Evolutionary conservation across 1,140 invertebrate species (phyloP), one percentile per base, ranked within the genome.

Genomic region (Drosophila azteca): DNA sequence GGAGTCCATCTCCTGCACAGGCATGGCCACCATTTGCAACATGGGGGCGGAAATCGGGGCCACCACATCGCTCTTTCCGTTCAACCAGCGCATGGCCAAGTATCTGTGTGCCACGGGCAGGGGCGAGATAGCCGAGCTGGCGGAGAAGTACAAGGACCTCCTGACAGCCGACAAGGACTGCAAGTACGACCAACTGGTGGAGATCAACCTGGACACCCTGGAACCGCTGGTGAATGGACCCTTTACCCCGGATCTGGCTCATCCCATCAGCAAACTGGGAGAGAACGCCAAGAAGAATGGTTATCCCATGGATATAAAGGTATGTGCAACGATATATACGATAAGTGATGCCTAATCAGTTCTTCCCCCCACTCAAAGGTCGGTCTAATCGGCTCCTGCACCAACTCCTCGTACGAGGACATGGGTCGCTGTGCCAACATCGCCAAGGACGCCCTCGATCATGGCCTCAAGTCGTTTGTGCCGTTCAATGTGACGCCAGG

Each of bases 11-110:
- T 99, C 98, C 13, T 99, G 98, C 91, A 99, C 99, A 45, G 99
- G 98, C 45, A 99, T 99, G 97, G 98, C 97, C 6, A 99, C 98
- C 17, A 99, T 99, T 91, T 99, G 99, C 92, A 99, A 99, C 92
- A 99, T 99, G 99, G 99, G 99, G 55, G 99, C 99, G 60, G 99
- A 99, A 93, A 99, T 99, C 80, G 99, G 99, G 66, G 99, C 99
- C 1, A 99, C 99, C 1, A 99, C 99, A 0, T 92, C 94, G 85
- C 92, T 99, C 9, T 99, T 99, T 93, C 99, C 99, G 0, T 99
- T 96, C 93, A 99, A 99, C 92, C 93, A 94, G 2, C 94, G 98
- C 53, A 99, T 99, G 98, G 94, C 94, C 60, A 95, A 97, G 73
- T 99, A 99, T 91, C 93, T 99, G 31, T 94, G 95, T 75, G 95